Evolutionary conservation across 2,888 invertebrate species (phyloP), one percentile per base, ranked within the genome.

Genomic region (Watsonalla cultraria): DNA sequence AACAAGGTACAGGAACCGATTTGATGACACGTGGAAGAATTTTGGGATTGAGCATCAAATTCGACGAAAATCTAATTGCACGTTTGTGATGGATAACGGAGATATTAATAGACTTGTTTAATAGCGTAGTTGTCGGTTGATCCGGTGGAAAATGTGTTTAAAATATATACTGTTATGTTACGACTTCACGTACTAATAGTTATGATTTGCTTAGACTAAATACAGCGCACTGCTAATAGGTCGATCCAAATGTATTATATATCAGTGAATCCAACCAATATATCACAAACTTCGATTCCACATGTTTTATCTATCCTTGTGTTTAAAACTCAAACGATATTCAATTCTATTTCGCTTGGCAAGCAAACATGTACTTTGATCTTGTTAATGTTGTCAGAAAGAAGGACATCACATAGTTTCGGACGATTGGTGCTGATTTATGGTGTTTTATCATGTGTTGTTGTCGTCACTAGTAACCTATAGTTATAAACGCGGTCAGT

Each of bases 101-200:
- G 11, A 42, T 42, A 42, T 42, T 42, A 42, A 8, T 42, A 11
- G 42, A 42, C 24, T 24, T 24, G 42, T 42, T 42, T 42, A 42
- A 42, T 42, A 42, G 42, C 42, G 42, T 42, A 8, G 11, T 2
- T 42, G 11, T 11, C 42, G 11, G 42, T 11, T 42, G 42, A 42
- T 42, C 11, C 42, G 11, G 11, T 42, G 2, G 42, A 42, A 11
- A 42, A 42, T 42, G 7, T 49, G 39, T 46, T 53, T 57, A 61
- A 58, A 60, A 54, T 58, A 61, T 55, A 52, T 51, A 54, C 56
- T 52, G 47, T 65, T 11, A 5, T 5, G 11, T 37, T 8, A 37
- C 37, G 37, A 37, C 7, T 8, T 9, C 2, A 8, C 37, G 37
- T 9, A 37, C 37, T 37, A 24, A 24, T 24, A 24, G 24, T 24